Evolutionary conservation across 2,888 invertebrate genomes (phyloP), one percentile per base, ranked within the genome.

Genomic region (Rapana venosa): DNA sequence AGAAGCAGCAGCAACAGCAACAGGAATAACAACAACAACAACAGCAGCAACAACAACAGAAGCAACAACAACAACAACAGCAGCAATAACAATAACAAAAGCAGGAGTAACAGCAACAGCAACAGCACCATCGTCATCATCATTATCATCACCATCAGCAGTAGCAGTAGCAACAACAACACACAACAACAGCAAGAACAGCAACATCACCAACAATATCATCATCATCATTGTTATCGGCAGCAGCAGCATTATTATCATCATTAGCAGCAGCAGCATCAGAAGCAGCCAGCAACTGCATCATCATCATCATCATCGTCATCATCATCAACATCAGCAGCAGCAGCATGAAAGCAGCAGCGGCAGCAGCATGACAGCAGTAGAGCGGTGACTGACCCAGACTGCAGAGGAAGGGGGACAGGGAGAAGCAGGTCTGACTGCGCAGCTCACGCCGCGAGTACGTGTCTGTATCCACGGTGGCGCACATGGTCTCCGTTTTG

Each of bases 371-470:
- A 66, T 66, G 20, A 66, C 1, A 17, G 17, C 66, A 66, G 17
- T 1, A 66, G 17, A 17, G 26, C 32, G 26, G 8, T 32, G 8
- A 84, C 91, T 90, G 56, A 92, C 92, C 91, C 22, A 91, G 66
- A 35, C 90, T 81, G 89, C 92, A 92, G 17, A 92, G 89, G 87
- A 90, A 92, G 15, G 90, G 91, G 58, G 87, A 90, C 35, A 83
- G 47, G 6, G 92, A 92, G 87, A 92, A 92, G 84, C 92, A 92
- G 0, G 92, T 90, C 77, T 91, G 90, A 74, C 91, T 92, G 30
- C 30, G 87, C 87, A 92, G 87, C 85, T 91, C 91, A 32, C 91
- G 79, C 13, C 56, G 77, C 13, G 56, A 83, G 61, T 83, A 35
- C 4, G 92, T 92, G n/a, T 88, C 74, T 35, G 74, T 35, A 74